These are phyloP conservation scores for Thalassaphorura encarpata DNA, from an alignment of 1,140 invertebrate genomes.

Conservation along the genomic window DNA sequence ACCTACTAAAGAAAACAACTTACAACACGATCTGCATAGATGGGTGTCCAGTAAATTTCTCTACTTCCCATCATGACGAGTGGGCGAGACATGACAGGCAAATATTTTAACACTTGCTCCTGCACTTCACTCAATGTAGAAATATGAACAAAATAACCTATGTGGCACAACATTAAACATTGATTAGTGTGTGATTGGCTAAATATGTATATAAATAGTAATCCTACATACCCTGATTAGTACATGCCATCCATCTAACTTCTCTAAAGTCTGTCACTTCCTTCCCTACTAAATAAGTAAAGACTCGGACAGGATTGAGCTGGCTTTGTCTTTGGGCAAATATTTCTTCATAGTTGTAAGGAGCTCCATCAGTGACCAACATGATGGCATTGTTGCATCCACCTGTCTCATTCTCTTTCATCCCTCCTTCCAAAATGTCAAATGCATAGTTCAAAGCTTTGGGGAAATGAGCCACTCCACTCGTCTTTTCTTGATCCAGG, in stretches of 20 bases:
- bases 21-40: conserved; percentile 83
- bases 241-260: conserved; percentile 95
- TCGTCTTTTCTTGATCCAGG: conserved; percentile 59
- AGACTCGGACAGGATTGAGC: conserved; percentile 61
- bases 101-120: conserved; percentile 84
- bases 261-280: conserved; percentile 85
- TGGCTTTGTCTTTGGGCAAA: conserved; percentile 54
- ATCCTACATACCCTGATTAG: conserved; percentile 71
- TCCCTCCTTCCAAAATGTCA: conserved; percentile 69
- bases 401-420: conserved; percentile 45
- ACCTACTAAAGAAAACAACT: conserved; percentile 35
- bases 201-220: conserved; percentile 24
- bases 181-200: conserved; percentile 3
- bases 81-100: conserved; percentile 79
- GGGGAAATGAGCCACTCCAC: conserved; percentile 89
- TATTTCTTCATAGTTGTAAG: conserved; percentile 82
- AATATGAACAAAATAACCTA: conserved; percentile 88
- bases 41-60: conserved; percentile 78
- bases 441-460: conserved; percentile 82
- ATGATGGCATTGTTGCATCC: conserved; percentile 98
- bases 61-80: conserved; percentile 68
- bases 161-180: conserved; percentile 28
- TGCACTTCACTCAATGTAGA: conserved; percentile 84
- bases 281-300: conserved; percentile 93
- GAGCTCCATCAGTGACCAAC: conserved; percentile 95